phyloP scores from a whole-genome alignment of 2,888 invertebrate genomes.

The Pristionchus fissidentatus region DNA sequence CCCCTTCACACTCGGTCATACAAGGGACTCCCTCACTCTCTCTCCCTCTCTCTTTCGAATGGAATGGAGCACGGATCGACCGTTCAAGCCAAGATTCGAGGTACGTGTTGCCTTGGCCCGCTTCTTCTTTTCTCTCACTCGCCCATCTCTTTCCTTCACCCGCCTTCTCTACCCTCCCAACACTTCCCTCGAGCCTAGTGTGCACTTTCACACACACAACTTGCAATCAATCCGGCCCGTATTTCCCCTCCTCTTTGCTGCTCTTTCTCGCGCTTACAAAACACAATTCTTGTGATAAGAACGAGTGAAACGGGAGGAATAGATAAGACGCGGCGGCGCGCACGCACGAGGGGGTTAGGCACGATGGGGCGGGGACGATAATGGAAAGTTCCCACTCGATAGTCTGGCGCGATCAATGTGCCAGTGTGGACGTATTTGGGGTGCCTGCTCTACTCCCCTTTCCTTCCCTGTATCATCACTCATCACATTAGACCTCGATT shows the following conservation, averaged over 20 bases:
- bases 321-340: background rate
- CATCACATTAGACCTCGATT: constrained; percentile 22
- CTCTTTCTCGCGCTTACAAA: constrained; percentile 10
- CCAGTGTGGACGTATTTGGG: constrained; percentile 8
- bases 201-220: constrained; percentile 24
- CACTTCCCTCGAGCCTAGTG: background rate
- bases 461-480: constrained; percentile 26
- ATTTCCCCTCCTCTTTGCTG: constrained; percentile 6
- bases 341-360: background rate
- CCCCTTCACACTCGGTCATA: constrained; percentile 40
- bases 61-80: constrained; percentile 41
- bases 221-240: constrained; percentile 37
- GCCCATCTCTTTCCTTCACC: background rate
- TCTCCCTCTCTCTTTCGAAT: background rate
- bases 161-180: background rate
- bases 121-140: background rate
- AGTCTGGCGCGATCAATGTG: constrained; percentile 32
- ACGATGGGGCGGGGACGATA: background rate
- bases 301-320: constrained; percentile 10
- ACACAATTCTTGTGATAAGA: background rate
- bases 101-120: background rate
- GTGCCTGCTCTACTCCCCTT: background rate
- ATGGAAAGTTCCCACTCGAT: constrained; percentile 33
- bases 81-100: constrained; percentile 43
- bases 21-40: constrained; percentile 9